These are phyloP conservation scores for Nerophis lumbriciformis DNA, from an alignment of 2,113 vertebrate genomes.

Conservation along the genomic window DNA sequence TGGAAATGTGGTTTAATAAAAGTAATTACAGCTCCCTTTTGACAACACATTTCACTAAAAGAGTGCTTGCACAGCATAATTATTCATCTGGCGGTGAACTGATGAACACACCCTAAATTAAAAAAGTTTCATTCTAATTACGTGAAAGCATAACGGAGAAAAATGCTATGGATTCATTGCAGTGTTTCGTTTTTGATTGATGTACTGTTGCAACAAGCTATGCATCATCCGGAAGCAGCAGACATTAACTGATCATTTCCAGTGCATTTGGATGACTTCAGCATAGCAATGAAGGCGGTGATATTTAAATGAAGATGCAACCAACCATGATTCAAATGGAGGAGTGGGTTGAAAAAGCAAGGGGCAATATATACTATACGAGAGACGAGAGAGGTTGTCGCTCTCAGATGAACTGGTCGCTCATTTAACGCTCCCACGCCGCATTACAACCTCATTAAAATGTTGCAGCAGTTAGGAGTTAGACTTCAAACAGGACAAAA, in stretches of 20 bases:
- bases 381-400: not conserved
- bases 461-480: not conserved
- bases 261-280: constrained; percentile 47
- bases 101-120: constrained; percentile 64
- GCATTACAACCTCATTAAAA: constrained; percentile 1
- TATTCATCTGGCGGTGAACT: constrained; percentile 66
- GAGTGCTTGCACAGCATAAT: constrained; percentile 51
- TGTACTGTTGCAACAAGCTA: constrained; percentile 62
- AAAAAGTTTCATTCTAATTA: constrained; percentile 58
- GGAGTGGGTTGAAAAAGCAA: not conserved
- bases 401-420: not conserved
- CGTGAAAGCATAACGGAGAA: constrained; percentile 52
- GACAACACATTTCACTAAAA: constrained; percentile 12
- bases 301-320: constrained; percentile 2
- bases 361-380: not conserved
- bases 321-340: not conserved
- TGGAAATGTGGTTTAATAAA: too few relatives aligned
- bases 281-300: constrained; percentile 38
- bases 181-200: constrained; percentile 64
- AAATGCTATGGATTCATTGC: constrained; percentile 50
- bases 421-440: constrained; percentile 5
- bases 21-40: too few relatives aligned
- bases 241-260: constrained; percentile 54
- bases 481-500: constrained; percentile 2
- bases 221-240: constrained; percentile 52